A percentile compares a stretch with the other conserved stretches of the same genome.
Evolutionary conservation across 1,140 invertebrate species (phyloP).

Genomic region (Lamellibrachia luymesi): DNA sequence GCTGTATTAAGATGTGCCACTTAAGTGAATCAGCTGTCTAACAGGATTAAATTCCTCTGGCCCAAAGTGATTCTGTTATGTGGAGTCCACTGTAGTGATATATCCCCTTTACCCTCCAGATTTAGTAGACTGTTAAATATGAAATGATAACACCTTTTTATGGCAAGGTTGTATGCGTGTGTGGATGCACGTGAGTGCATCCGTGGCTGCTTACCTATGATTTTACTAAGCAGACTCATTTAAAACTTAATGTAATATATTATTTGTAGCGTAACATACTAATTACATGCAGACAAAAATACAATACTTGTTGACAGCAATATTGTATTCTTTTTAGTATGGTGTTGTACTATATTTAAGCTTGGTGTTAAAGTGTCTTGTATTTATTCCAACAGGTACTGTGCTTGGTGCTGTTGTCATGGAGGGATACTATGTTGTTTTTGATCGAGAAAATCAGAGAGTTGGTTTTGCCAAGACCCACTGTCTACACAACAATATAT

Average conservation of each 20-base stretch:
- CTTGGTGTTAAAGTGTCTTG: conserved; percentile 9
- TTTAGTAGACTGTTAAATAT: too few relatives aligned
- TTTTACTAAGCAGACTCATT: too few relatives aligned
- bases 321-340: background rate
- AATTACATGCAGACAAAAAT: background rate
- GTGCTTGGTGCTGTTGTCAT: conserved; percentile 52
- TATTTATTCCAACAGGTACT: conserved; percentile 35
- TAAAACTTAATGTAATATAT: background rate
- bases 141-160: too few relatives aligned
- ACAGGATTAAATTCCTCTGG: too few relatives aligned
- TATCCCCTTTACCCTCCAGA: too few relatives aligned
- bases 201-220: too few relatives aligned
- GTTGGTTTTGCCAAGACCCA: conserved; percentile 48
- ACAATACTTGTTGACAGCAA: background rate
- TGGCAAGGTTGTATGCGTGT: too few relatives aligned
- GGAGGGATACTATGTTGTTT: conserved; percentile 54
- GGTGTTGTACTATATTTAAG: background rate
- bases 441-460: conserved; percentile 44
- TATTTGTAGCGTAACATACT: background rate
- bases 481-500: conserved; percentile 28
- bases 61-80: too few relatives aligned
- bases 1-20: too few relatives aligned
- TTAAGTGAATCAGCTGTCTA: too few relatives aligned
- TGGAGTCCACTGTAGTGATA: too few relatives aligned
- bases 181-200: too few relatives aligned